phyloP scores from a whole-genome alignment of 2,888 invertebrate species.

The Lepidocyrtoides sp. region DNA sequence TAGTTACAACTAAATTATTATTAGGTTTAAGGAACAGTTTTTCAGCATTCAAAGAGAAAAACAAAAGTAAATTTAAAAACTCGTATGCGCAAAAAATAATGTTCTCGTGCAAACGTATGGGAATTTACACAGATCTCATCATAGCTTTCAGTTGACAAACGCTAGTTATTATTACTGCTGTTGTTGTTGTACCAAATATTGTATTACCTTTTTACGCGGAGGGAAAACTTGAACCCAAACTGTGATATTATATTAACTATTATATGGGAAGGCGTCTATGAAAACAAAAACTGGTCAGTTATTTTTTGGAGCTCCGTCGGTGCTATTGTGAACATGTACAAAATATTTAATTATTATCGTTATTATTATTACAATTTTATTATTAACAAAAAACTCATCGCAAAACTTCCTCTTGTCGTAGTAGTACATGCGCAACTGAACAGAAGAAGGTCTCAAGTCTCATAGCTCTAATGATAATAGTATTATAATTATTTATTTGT shows the following conservation, averaged over 20 bases:
- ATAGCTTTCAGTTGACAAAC: conserved; percentile 70
- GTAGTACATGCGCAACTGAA: conserved; percentile 53
- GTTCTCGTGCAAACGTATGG: conserved; percentile 18
- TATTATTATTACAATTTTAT: conserved; percentile 71
- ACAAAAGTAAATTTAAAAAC: conserved; percentile 6
- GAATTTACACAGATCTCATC: conserved; percentile 68
- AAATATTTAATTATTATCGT: conserved; percentile 68
- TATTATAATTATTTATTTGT: conserved; percentile 60
- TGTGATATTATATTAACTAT: conserved; percentile 74
- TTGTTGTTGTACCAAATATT: conserved; percentile 47
- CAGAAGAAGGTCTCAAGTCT: conserved; percentile 67
- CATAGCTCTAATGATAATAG: conserved; percentile 50
- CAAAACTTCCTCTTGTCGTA: conserved; percentile 78
- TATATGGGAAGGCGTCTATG: conserved; percentile 64
- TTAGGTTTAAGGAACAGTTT: conserved; percentile 61
- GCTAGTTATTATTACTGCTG: background rate
- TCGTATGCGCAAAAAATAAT: conserved; percentile 52
- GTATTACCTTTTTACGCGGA: conserved; percentile 62
- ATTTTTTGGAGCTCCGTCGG: conserved; percentile 81
- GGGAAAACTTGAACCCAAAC: conserved; percentile 76
- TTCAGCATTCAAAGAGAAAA: background rate
- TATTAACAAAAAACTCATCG: conserved; percentile 65
- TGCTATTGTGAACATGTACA: conserved; percentile 72
- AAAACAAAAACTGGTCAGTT: conserved; percentile 74
- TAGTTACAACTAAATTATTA: conserved; percentile 55